These are phyloP conservation scores for Centruroides vittatus DNA, from an alignment of 1,140 invertebrate species.

Conservation along the genomic window DNA sequence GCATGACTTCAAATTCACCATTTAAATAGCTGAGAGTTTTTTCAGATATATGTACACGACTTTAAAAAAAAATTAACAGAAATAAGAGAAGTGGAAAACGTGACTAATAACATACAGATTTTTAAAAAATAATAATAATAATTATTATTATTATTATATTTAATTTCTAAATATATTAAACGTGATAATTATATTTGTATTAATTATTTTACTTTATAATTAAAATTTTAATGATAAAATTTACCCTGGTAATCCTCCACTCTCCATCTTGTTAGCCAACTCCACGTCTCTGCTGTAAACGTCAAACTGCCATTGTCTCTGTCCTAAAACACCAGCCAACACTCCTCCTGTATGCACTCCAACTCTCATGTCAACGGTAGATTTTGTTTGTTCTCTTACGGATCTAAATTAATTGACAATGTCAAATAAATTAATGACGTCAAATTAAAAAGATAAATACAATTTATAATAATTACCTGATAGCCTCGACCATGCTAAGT, in stretches of 20 bases:
- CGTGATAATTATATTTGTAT: no score
- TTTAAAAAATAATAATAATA: not conserved
- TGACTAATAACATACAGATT: conserved; percentile 1
- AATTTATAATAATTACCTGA: conserved; percentile 52
- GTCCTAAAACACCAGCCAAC: conserved; percentile 86
- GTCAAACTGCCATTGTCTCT: conserved; percentile 97
- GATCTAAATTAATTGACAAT: conserved; percentile 42
- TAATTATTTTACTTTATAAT: not conserved
- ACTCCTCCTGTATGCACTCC: conserved; percentile 88
- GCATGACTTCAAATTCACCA: conserved; percentile 62
- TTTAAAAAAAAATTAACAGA: conserved; percentile 30
- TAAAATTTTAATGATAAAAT: conserved; percentile 19
- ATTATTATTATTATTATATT: not conserved
- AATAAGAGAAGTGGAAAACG: not conserved
- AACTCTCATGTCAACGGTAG: conserved; percentile 93
- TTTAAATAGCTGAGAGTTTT: conserved; percentile 77
- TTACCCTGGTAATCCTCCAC: conserved; percentile 87
- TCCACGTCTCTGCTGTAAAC: conserved; percentile 94
- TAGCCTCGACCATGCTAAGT: conserved; percentile 88
- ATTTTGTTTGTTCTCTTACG: conserved; percentile 87
- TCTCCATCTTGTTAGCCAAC: conserved; percentile 97
- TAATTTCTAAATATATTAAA: not conserved
- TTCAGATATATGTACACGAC: conserved; percentile 87
- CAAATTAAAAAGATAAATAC: no score
- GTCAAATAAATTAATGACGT: not conserved